A percentile compares a stretch with the other conserved stretches of the same genome.
phyloP scores from a whole-genome alignment of 2,797 vertebrate genomes.

The Melanotaenia pygmaea region DNA sequence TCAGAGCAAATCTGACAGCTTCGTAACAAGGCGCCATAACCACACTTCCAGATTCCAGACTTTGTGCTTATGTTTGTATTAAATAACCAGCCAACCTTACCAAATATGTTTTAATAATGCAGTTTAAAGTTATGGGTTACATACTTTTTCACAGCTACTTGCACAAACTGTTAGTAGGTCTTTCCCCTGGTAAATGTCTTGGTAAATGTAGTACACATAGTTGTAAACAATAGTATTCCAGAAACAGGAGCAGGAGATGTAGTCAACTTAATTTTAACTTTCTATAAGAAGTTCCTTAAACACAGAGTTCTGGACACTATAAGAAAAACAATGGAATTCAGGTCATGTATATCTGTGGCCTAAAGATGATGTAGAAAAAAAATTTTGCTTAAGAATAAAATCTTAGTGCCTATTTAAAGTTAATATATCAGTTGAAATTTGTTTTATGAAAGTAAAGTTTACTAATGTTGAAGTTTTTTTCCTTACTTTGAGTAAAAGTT shows the following conservation, averaged over 20 bases:
- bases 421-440: background rate
- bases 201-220: no score
- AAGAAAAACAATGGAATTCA: background rate
- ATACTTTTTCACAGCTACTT: background rate
- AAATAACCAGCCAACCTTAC: background rate
- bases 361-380: background rate
- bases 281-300: no score
- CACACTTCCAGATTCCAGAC: slow-evolving; percentile 69
- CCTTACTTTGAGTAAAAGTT: background rate
- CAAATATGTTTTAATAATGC: background rate
- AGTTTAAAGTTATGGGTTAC: background rate
- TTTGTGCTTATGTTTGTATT: slow-evolving; percentile 49
- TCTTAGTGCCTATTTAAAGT: background rate
- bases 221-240: background rate
- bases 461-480: background rate
- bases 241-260: background rate
- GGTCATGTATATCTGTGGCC: background rate
- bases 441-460: background rate
- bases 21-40: background rate
- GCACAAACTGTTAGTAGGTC: background rate
- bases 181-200: background rate
- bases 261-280: no score
- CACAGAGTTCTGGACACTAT: no score
- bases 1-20: background rate
- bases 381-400: background rate